phyloP scores from a whole-genome alignment of 92 coral and sea anemone genomes.

The Muricea muricata region DNA sequence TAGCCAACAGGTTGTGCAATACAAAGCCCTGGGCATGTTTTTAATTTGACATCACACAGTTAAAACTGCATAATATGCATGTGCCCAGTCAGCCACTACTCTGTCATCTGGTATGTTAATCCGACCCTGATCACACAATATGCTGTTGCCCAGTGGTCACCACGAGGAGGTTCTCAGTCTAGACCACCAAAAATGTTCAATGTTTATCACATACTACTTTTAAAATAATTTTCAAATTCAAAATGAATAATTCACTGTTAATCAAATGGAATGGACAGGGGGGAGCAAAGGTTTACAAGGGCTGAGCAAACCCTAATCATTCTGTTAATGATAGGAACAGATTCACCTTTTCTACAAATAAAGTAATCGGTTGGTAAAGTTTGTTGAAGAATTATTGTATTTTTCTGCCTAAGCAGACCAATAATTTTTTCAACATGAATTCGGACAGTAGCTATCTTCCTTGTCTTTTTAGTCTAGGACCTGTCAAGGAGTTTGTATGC shows the following conservation, averaged over 20 bases:
- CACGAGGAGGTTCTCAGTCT: conserved; percentile 11
- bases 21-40: conserved; percentile 9
- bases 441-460: conserved; percentile 22
- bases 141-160: too few relatives aligned
- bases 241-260: neutral
- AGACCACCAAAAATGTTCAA: conserved; percentile 12
- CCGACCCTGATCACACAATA: too few relatives aligned
- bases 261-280: conserved; percentile 69
- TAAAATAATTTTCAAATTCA: conserved; percentile 8
- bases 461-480: too few relatives aligned
- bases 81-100: too few relatives aligned
- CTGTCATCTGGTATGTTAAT: too few relatives aligned
- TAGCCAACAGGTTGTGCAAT: too few relatives aligned
- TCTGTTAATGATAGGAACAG: conserved; percentile 60
- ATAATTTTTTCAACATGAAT: conserved; percentile 32
- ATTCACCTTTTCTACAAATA: conserved; percentile 26
- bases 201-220: neutral
- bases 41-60: neutral
- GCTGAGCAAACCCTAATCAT: conserved; percentile 68
- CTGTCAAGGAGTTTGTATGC: too few relatives aligned
- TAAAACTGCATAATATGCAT: neutral
- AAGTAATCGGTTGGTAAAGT: conserved; percentile 49
- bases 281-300: conserved; percentile 65
- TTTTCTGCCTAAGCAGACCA: conserved; percentile 13
- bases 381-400: conserved; percentile 29